A percentile compares a stretch with the other conserved stretches of the same genome.
These are phyloP conservation scores for Drosophila willistoni DNA, from an alignment of 1,140 invertebrate genomes.

Conservation along the genomic window DNA sequence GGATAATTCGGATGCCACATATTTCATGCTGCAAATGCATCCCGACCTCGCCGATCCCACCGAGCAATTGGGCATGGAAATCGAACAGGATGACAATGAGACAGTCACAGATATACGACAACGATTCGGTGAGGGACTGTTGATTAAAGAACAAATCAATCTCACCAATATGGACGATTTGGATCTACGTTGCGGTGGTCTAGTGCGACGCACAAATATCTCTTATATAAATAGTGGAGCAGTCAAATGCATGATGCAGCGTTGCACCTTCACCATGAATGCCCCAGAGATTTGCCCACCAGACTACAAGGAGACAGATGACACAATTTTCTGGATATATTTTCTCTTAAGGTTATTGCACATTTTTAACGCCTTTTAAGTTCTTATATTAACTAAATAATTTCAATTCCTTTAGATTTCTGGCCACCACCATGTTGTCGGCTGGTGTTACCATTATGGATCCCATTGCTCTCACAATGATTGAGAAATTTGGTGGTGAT, in stretches of 20 bases:
- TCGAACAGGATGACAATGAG: slow-evolving; percentile 87
- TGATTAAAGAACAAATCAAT: slow-evolving; percentile 87
- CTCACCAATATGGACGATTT: slow-evolving; percentile 88
- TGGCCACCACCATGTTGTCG: slow-evolving; percentile 89
- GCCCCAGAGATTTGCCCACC: slow-evolving; percentile 89
- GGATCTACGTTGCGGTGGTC: slow-evolving; percentile 88
- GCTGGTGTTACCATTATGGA: slow-evolving; percentile 92
- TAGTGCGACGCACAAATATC: slow-evolving; percentile 87
- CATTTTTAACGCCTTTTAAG: too few relatives aligned
- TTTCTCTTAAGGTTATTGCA: slow-evolving; percentile 85
- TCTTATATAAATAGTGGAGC: slow-evolving; percentile 85
- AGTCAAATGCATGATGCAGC: slow-evolving; percentile 88
- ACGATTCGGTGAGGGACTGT: slow-evolving; percentile 86
- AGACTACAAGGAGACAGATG: slow-evolving; percentile 89
- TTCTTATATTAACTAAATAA: not conserved
- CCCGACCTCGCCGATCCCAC: slow-evolving; percentile 88
- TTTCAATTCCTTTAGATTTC: slow-evolving; percentile 84
- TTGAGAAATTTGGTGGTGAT: slow-evolving; percentile 90
- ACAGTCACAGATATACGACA: slow-evolving; percentile 87
- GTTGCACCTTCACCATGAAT: slow-evolving; percentile 86
- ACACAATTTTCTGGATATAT: slow-evolving; percentile 91
- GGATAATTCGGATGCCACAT: slow-evolving; percentile 84
- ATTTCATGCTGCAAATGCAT: slow-evolving; percentile 88
- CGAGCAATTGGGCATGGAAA: slow-evolving; percentile 88
- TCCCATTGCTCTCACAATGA: slow-evolving; percentile 91